Percentiles rank a stretch among this genome's conserved stretches.
Evolutionary conservation across 2,888 invertebrate genomes (phyloP).

Genomic region (Anaspis maculata): DNA sequence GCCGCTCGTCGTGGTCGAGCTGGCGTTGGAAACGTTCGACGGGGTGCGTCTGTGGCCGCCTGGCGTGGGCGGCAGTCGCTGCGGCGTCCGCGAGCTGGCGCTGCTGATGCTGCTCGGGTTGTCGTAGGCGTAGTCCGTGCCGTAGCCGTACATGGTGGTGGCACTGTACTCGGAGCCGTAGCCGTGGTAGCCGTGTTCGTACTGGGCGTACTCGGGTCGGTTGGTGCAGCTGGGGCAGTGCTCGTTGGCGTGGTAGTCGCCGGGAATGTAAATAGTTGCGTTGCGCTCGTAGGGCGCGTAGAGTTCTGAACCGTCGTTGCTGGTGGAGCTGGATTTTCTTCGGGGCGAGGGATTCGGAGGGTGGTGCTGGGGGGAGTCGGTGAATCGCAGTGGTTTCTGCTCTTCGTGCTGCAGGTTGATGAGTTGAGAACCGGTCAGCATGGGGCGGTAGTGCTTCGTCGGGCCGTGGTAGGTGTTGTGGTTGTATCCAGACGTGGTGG

Average conservation of each 20-base stretch:
- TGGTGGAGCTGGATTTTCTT: constrained; percentile 63
- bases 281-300: constrained; percentile 43
- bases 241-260: constrained; percentile 38
- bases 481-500: constrained; percentile 51
- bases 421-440: constrained; percentile 49
- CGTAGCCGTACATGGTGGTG: constrained; percentile 38
- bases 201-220: constrained; percentile 27
- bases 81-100: constrained; percentile 39
- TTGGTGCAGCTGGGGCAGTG: constrained; percentile 31
- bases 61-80: constrained; percentile 39
- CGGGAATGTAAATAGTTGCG: constrained; percentile 43
- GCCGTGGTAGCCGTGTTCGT: constrained; percentile 30
- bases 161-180: constrained; percentile 40
- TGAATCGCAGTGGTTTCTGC: constrained; percentile 60
- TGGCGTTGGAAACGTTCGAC: constrained; percentile 63
- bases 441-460: constrained; percentile 62
- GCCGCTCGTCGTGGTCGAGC: constrained; percentile 48
- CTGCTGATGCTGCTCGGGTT: constrained; percentile 48
- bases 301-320: constrained; percentile 60
- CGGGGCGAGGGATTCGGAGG: constrained; percentile 52
- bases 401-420: constrained; percentile 47
- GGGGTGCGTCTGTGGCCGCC: constrained; percentile 73
- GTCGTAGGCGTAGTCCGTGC: constrained; percentile 48
- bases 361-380: constrained; percentile 67
- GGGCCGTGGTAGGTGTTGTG: constrained; percentile 91